These are phyloP conservation scores for Nymphalis c-album DNA, from an alignment of 2,888 invertebrate genomes.

Conservation along the genomic window DNA sequence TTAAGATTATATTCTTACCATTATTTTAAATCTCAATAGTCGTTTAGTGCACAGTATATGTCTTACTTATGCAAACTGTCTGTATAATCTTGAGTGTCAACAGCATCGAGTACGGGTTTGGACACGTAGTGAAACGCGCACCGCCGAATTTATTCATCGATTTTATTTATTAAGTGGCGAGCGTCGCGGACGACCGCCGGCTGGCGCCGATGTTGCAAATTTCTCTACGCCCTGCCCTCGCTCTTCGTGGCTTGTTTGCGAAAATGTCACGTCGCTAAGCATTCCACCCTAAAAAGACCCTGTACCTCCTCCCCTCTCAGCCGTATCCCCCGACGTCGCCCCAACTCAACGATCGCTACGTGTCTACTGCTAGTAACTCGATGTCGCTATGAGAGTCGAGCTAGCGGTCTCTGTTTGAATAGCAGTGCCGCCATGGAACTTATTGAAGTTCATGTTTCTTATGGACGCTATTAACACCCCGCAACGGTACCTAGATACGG, in stretches of 20 bases:
- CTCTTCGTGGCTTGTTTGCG: constrained; percentile 65
- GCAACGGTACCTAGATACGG: neutral
- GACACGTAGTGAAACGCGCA: constrained; percentile 43
- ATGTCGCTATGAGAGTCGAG: constrained; percentile 42
- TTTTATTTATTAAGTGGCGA: constrained; percentile 55
- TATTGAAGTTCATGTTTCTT: constrained; percentile 43
- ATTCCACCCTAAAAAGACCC: constrained; percentile 43
- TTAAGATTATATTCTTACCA: too few relatives aligned
- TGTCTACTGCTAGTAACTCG: constrained; percentile 57
- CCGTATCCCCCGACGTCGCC: constrained; percentile 37
- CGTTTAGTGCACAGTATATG: constrained; percentile 1
- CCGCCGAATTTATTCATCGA: constrained; percentile 62
- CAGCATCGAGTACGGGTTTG: constrained; percentile 18
- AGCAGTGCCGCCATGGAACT: constrained; percentile 23
- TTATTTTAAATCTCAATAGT: neutral
- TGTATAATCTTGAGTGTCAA: constrained; percentile 11
- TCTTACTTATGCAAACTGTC: constrained; percentile 17
- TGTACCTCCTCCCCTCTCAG: constrained; percentile 38
- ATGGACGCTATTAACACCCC: constrained; percentile 13
- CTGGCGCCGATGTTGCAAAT: constrained; percentile 60
- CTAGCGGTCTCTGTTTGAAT: constrained; percentile 31
- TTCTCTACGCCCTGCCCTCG: constrained; percentile 52
- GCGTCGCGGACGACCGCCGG: constrained; percentile 49
- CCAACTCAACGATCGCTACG: constrained; percentile 46
- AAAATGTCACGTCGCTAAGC: constrained; percentile 69